Evolutionary conservation across 2,113 vertebrate species (phyloP).

Genomic region (Chunga burmeisteri): DNA sequence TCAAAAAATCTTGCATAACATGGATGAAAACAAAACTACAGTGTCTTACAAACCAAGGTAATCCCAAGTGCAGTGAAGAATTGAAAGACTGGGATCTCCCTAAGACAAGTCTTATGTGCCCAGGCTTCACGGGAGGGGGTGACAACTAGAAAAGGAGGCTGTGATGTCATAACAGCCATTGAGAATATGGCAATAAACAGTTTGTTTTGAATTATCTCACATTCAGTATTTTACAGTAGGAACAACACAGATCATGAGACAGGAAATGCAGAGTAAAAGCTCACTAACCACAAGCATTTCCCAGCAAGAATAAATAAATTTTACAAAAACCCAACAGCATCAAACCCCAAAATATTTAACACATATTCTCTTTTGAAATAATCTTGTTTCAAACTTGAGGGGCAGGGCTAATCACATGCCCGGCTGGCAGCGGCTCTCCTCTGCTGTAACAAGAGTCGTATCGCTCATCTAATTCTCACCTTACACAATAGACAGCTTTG

Average conservation of each 20-base stretch:
- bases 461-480: conserved; percentile 15
- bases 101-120: not conserved
- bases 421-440: conserved; percentile 11
- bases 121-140: not conserved
- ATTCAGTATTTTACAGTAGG: conserved; percentile 42
- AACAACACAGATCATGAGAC: conserved; percentile 40
- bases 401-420: conserved; percentile 9
- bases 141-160: not conserved
- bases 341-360: not conserved
- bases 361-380: not conserved
- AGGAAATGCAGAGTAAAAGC: conserved; percentile 58
- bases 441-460: conserved; percentile 34
- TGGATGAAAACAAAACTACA: not conserved
- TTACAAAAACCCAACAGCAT: not conserved
- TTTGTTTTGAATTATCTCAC: not conserved
- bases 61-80: not conserved
- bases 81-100: not conserved
- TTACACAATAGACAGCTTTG: conserved; percentile 11
- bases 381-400: not conserved
- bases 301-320: not conserved
- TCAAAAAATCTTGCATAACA: not conserved
- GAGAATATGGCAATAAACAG: not conserved
- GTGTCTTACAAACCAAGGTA: not conserved
- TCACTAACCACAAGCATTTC: conserved; percentile 51
- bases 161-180: not conserved